A percentile compares a stretch with the other conserved stretches of the same genome.
These are phyloP conservation scores for Proctacanthus coquilletti DNA, from an alignment of 1,140 invertebrate genomes.

Conservation along the genomic window DNA sequence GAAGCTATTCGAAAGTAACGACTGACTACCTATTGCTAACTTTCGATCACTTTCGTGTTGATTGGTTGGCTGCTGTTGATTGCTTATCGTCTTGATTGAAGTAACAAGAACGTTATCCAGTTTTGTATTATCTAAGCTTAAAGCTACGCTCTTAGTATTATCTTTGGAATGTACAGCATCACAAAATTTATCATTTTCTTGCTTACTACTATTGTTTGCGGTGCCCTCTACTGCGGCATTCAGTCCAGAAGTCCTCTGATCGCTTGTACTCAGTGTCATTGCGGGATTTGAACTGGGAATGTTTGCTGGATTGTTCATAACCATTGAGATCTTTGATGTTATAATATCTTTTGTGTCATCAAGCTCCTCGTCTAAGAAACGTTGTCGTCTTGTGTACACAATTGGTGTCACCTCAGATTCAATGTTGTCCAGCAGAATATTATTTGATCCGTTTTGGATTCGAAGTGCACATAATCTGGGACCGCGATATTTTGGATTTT, in stretches of 20 bases:
- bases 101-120: too few relatives aligned
- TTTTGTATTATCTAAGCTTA: background rate
- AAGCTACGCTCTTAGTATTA: background rate
- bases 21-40: too few relatives aligned
- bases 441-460: constrained; percentile 54
- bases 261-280: too few relatives aligned
- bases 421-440: constrained; percentile 60
- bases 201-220: too few relatives aligned
- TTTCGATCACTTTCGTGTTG: too few relatives aligned
- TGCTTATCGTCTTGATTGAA: too few relatives aligned
- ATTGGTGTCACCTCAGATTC: constrained; percentile 46
- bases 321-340: constrained; percentile 14
- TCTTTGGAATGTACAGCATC: background rate
- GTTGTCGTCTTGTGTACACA: constrained; percentile 41
- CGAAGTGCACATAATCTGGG: constrained; percentile 55
- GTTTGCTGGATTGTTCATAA: constrained; percentile 3
- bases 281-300: too few relatives aligned
- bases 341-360: constrained; percentile 29
- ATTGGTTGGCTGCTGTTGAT: too few relatives aligned
- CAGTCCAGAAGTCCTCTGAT: too few relatives aligned
- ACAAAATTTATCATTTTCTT: background rate
- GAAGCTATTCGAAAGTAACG: too few relatives aligned
- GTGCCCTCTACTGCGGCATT: too few relatives aligned
- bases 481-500: constrained; percentile 33
- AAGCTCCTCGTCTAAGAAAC: constrained; percentile 24